Evolutionary conservation across 2,888 invertebrate genomes (phyloP).

Genomic region (Drosophila ezoana): DNA sequence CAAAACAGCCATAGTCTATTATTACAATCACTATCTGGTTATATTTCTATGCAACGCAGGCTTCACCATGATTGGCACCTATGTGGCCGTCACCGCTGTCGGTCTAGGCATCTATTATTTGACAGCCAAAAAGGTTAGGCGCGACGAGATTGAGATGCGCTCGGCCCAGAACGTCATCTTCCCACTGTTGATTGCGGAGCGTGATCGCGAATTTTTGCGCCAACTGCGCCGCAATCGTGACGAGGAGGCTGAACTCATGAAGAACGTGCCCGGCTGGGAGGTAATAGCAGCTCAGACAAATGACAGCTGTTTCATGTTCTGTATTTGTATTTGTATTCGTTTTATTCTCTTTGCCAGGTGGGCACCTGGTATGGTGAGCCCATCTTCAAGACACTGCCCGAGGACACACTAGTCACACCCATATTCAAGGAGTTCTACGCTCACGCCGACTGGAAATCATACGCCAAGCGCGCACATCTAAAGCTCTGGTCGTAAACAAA

Average conservation of each 20-base stretch:
- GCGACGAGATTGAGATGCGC: constrained; percentile 89
- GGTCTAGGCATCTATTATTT: constrained; percentile 87
- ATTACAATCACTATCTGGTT: too few species aligned
- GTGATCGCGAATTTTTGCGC: constrained; percentile 93
- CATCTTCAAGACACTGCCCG: constrained; percentile 89
- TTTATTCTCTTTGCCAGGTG: constrained; percentile 62
- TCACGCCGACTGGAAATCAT: constrained; percentile 87
- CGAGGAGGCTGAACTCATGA: constrained; percentile 94
- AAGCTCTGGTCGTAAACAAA: constrained; percentile 86
- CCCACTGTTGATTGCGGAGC: constrained; percentile 92
- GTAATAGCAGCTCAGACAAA: constrained; percentile 77
- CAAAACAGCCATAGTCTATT: too few species aligned
- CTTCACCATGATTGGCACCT: constrained; percentile 88
- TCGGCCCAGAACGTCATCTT: constrained; percentile 91
- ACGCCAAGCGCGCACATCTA: constrained; percentile 86
- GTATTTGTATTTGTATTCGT: too few species aligned
- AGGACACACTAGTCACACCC: constrained; percentile 88
- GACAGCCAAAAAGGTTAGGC: constrained; percentile 86
- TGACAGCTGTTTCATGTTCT: background rate
- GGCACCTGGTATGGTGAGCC: constrained; percentile 95
- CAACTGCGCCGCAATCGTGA: constrained; percentile 92
- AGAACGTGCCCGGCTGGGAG: constrained; percentile 95
- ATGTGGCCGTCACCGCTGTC: constrained; percentile 87
- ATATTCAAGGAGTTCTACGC: constrained; percentile 90
- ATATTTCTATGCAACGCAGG: constrained; percentile 84